These are phyloP conservation scores for Calyptomena viridis DNA, from an alignment of 2,113 vertebrate species.

Conservation along the genomic window DNA sequence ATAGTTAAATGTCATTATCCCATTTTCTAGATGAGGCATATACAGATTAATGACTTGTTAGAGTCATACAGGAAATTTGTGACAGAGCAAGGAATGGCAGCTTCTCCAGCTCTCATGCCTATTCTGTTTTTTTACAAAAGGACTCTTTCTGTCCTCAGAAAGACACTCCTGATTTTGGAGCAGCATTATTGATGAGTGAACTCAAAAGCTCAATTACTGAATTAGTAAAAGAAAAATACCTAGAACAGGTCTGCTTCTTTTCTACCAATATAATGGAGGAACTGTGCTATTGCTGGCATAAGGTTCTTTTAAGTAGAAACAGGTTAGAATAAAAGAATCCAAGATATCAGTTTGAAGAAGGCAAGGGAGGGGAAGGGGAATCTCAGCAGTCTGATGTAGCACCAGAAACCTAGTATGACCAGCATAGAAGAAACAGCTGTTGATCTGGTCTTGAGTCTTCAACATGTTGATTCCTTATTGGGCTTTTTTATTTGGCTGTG, in stretches of 20 bases:
- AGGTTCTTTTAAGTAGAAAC: not conserved
- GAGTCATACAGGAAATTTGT: slow-evolving; percentile 13
- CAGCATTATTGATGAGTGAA: not conserved
- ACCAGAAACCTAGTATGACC: not conserved
- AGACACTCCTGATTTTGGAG: not conserved
- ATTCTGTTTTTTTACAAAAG: not conserved
- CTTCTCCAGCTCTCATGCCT: not conserved
- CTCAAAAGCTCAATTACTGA: not conserved
- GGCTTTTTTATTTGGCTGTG: not conserved
- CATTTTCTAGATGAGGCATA: slow-evolving; percentile 47
- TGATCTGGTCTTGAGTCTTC: not conserved
- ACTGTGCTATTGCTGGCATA: not conserved
- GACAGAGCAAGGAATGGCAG: not conserved
- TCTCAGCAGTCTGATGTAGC: not conserved
- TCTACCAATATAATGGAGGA: not conserved
- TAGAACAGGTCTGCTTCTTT: not conserved
- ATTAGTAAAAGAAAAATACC: not conserved
- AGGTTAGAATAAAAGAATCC: not conserved
- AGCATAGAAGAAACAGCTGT: not conserved
- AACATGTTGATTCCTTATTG: not conserved
- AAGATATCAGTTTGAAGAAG: not conserved
- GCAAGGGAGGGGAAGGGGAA: not conserved
- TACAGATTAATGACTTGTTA: not conserved
- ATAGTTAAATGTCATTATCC: slow-evolving; percentile 51
- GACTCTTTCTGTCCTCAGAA: not conserved